Evolutionary conservation across 2,888 invertebrate genomes (phyloP).

Genomic region (Eristalis arbustorum): DNA sequence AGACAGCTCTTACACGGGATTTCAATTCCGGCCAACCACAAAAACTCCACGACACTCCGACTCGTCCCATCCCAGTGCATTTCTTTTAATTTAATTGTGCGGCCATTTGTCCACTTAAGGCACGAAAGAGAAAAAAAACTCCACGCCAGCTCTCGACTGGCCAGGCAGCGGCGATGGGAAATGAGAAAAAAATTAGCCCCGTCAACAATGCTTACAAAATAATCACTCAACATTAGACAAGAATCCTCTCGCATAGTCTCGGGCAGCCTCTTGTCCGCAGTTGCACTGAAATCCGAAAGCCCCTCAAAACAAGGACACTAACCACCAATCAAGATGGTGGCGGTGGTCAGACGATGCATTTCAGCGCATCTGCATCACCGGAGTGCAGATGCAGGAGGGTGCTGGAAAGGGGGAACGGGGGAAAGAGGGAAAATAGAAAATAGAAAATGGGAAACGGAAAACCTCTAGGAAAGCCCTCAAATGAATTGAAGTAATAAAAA

Average conservation of each 20-base stretch:
- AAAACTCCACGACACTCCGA: background rate
- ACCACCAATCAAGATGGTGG: conserved; percentile 57
- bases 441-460: conserved; percentile 4
- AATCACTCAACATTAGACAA: conserved; percentile 56
- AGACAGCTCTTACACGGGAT: conserved; percentile 10
- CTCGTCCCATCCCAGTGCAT: background rate
- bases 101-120: conserved; percentile 27
- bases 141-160: background rate
- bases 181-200: conserved; percentile 31
- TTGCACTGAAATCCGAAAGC: conserved; percentile 29
- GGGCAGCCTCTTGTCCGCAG: conserved; percentile 9
- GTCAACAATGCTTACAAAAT: conserved; percentile 30
- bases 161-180: background rate
- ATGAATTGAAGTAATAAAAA: conserved; percentile 68
- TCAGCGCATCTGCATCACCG: conserved; percentile 66
- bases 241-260: background rate
- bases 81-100: conserved; percentile 28
- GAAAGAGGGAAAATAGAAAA: conserved; percentile 6
- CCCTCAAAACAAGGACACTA: conserved; percentile 38
- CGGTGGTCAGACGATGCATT: conserved; percentile 61
- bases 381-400: background rate
- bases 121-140: background rate
- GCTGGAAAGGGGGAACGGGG: no score
- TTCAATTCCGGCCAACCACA: background rate
- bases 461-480: conserved; percentile 60